These are phyloP conservation scores for Morus bassanus DNA, from an alignment of 2,797 vertebrate genomes.

Conservation along the genomic window DNA sequence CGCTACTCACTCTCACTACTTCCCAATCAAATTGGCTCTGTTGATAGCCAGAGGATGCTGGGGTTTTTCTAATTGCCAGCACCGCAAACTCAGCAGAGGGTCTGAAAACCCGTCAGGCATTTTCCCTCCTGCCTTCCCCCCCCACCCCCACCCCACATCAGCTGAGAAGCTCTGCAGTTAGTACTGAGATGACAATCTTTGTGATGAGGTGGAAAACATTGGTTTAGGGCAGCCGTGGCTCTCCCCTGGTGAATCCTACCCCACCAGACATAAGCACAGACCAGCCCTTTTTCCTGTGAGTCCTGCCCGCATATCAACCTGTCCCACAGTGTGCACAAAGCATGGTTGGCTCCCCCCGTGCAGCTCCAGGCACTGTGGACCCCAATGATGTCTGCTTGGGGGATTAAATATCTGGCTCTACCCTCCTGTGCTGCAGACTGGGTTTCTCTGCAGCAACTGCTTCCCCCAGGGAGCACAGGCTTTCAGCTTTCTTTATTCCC, in stretches of 20 bases:
- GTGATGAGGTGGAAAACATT: background rate
- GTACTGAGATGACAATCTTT: background rate
- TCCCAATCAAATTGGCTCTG: accelerated
- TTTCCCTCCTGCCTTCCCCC: background rate
- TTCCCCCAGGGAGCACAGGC: background rate
- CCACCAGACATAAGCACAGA: background rate
- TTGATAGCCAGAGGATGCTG: background rate
- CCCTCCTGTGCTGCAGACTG: background rate
- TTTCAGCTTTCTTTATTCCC: background rate
- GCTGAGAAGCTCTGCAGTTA: background rate
- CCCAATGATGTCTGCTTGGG: background rate
- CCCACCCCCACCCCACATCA: background rate
- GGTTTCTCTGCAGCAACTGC: background rate
- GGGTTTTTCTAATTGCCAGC: background rate
- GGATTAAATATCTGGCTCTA: background rate
- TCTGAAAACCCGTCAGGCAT: background rate
- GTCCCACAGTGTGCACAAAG: background rate
- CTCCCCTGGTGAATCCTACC: background rate
- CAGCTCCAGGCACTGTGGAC: background rate
- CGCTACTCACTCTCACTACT: background rate
- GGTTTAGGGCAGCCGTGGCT: background rate
- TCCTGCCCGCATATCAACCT: background rate
- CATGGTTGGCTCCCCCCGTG: accelerated
- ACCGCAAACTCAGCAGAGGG: background rate
- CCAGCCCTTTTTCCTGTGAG: background rate